Percentiles rank a stretch among this genome's conserved stretches.
These are phyloP conservation scores for Paramuricea clavata DNA, from an alignment of 92 coral and sea anemone species.

Conservation along the genomic window DNA sequence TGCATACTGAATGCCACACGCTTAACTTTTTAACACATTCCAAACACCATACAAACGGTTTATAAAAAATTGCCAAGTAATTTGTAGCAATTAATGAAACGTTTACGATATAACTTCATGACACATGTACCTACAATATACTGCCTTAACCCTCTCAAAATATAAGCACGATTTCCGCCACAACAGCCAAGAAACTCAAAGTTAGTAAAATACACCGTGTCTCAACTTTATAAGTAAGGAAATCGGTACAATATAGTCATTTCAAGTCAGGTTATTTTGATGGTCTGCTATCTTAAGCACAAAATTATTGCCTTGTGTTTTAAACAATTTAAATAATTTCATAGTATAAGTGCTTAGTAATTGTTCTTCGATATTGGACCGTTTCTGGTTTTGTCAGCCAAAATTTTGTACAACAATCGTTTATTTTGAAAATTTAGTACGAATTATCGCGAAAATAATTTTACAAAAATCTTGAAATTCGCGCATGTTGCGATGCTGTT, in stretches of 20 bases:
- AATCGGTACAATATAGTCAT: no score
- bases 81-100: no score
- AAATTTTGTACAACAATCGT: background rate
- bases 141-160: no score
- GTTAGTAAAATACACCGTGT: background rate
- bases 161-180: background rate
- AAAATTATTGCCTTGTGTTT: background rate
- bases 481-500: background rate
- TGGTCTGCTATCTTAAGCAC: background rate
- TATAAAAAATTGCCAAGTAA: no score
- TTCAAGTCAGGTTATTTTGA: background rate
- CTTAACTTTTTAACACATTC: no score
- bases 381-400: background rate
- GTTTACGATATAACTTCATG: no score
- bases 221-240: background rate
- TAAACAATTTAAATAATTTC: background rate
- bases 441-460: background rate
- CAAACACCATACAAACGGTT: no score
- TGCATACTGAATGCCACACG: no score
- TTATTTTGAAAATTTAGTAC: background rate
- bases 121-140: no score
- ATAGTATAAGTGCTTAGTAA: background rate
- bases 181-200: background rate
- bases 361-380: conserved; percentile 13
- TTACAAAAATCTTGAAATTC: background rate